Conservation (phyloP, 2,797 vertebrate genomes). For the Enteromius trimaculatus region DNA sequence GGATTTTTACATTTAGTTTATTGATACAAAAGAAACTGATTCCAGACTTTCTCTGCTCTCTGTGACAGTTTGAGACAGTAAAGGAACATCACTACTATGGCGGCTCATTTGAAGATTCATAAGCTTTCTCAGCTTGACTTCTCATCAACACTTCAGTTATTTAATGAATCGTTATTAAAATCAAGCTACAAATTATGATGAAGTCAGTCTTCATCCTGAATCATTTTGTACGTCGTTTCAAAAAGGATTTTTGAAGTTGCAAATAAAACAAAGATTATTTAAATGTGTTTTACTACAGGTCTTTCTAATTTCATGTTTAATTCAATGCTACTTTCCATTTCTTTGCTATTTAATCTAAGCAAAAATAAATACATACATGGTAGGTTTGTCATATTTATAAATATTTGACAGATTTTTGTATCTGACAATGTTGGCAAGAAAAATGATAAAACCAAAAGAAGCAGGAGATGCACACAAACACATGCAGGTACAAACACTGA, state of each 20-base stretch:
- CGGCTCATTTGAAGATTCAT: neutral
- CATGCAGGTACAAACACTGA: neutral
- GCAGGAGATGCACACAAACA: neutral
- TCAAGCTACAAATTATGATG: neutral
- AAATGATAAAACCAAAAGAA: neutral
- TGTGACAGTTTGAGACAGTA: constrained; percentile 1
- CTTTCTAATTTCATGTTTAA: neutral
- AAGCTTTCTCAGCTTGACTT: neutral
- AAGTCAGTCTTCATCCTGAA: neutral
- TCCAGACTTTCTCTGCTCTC: neutral
- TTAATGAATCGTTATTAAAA: neutral
- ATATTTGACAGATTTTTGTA: neutral
- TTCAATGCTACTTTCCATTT: neutral
- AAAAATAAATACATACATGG: neutral
- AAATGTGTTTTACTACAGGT: neutral
- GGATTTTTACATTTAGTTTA: neutral
- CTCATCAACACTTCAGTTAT: neutral
- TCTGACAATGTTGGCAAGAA: neutral
- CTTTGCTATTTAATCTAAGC: neutral
- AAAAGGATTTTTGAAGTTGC: neutral
- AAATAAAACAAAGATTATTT: neutral
- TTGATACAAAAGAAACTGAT: neutral
- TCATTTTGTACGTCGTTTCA: neutral
- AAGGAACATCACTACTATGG: neutral
- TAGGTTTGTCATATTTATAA: neutral